Evolutionary conservation across 2,113 vertebrate species (phyloP).

Genomic region (Alosa alosa): DNA sequence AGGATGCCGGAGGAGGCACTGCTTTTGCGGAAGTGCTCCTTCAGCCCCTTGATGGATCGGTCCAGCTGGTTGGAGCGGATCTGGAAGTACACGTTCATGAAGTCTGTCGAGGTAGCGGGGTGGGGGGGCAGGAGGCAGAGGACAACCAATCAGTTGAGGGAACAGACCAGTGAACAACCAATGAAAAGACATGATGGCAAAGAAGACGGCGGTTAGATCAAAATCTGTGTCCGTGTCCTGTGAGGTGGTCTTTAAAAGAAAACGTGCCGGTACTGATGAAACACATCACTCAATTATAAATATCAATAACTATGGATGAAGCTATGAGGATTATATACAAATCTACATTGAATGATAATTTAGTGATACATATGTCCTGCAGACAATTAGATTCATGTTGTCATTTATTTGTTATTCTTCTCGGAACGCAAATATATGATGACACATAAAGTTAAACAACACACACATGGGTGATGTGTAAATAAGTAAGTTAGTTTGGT

Average conservation of each 20-base stretch:
- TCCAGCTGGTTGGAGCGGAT: conserved; percentile 93
- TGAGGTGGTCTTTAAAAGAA: not conserved
- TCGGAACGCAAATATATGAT: not conserved
- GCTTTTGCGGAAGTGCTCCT: conserved; percentile 95
- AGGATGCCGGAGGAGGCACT: conserved; percentile 84
- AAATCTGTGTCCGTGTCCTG: not conserved
- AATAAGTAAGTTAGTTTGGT: not conserved
- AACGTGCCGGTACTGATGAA: not conserved
- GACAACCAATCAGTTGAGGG: not conserved
- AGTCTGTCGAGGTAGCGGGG: conserved; percentile 74
- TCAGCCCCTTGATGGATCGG: conserved; percentile 92
- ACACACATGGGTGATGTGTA: not conserved
- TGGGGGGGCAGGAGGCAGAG: not conserved
- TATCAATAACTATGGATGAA: not conserved
- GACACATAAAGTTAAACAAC: not conserved
- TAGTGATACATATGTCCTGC: not conserved
- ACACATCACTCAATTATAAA: not conserved
- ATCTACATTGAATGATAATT: not conserved
- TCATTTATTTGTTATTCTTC: not conserved
- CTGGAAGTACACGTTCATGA: conserved; percentile 99
- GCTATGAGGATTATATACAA: not conserved
- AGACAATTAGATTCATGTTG: not conserved
- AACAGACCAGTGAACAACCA: not conserved
- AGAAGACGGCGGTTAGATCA: not conserved
- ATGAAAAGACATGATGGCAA: not conserved